Evolutionary conservation across 2,888 invertebrate genomes (phyloP), one percentile per base, ranked within the genome.

Genomic region (Macaria liturata): DNA sequence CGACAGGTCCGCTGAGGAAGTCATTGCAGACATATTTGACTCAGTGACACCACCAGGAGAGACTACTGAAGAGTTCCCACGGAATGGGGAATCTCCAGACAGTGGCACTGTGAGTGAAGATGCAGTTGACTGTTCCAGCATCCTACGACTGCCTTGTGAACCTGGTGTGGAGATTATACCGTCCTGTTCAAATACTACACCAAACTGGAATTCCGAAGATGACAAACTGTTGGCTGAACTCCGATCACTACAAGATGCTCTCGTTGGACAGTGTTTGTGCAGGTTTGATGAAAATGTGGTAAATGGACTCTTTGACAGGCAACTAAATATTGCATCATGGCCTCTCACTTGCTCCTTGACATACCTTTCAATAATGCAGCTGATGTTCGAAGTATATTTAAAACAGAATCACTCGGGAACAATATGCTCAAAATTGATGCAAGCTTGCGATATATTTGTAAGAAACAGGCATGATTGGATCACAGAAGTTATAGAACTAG

Each of bases 381-480:
- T 97, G 9, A 91, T 97, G 66, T 97, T 97, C 76, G 97, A 97
- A 80, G 94, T 97, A 50, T 97, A 97, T 76, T 91, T 97, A 53
- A 96, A 96, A 79, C 97, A 97, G 81, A 97, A 96, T 71, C 94
- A 94, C 51, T 95, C 95, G 64, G 97, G 97, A 9, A 94, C 95
- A 40, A 96, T 97, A 82, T 97, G 97, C 84, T 94, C 95, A 44
- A 94, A 95, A 70, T 94, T 97, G 49, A 95, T 95, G 86, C 95
- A 95, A 69, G 94, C 96, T 30, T 96, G 97, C 82, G 96, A 96
- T 75, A 94, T 95, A 55, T 92, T 97, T 51, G 95, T 96, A 66
- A 93, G 95, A 55, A 96, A 97, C 81, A 95, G 96, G 79, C 95
- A 96, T 77, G 96, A 96, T 72, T 94, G 97, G 78, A 95, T 97